Base-by-base conservation (phyloP, 2,888 invertebrate species). In the Colletes collaris region DNA sequence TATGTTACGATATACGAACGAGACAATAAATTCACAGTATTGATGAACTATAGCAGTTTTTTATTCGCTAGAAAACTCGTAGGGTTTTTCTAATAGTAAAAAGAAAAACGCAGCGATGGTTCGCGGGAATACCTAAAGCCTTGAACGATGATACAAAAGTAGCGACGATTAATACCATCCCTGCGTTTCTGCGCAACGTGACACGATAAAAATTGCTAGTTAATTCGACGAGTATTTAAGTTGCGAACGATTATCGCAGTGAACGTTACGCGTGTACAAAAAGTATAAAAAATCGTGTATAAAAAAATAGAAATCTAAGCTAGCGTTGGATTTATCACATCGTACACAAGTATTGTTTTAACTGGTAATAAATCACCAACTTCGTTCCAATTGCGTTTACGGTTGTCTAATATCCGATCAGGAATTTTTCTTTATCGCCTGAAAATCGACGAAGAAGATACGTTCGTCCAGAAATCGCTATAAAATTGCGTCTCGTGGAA, bases 251-350 rank as follows among this genome's bases (percentile, higher is more conserved):
- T 16, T n/a, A n/a, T 55, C 11, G 4, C 37, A n/a, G n/a, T 46
- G 52, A 62, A 65, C 10, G 40, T 49, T 35, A 49, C 16, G 27
- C 19, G 37, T 44, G 52, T 62, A 52, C 16, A 40, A 67, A 69
- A 27, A 35, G 59, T 77, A 71, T 65, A 27, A 67, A 78, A 78
- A 60, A 72, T 55, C 1, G 55, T 27, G 35, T 68, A 62, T 72
- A 76, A 74, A 79, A 73, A 68, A 19, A 67, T 78, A 64, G 46
- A 76, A 60, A 60, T 69, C 35, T 83, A 70, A 69, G 58, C 37
- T 44, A 37, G 27, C 55, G 44, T 35, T 53, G 64, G 46, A 58
- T 76, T 49, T 70, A 83, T 83, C 73, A 80, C 73, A 76, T 67
- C 70, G 58, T 7, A 35, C 16, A 67, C 6, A 50, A 66, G 72